Evolutionary conservation across 2,797 vertebrate species (phyloP), one percentile per base, ranked within the genome.

Genomic region (Microctenopoma stevenorrisi): DNA sequence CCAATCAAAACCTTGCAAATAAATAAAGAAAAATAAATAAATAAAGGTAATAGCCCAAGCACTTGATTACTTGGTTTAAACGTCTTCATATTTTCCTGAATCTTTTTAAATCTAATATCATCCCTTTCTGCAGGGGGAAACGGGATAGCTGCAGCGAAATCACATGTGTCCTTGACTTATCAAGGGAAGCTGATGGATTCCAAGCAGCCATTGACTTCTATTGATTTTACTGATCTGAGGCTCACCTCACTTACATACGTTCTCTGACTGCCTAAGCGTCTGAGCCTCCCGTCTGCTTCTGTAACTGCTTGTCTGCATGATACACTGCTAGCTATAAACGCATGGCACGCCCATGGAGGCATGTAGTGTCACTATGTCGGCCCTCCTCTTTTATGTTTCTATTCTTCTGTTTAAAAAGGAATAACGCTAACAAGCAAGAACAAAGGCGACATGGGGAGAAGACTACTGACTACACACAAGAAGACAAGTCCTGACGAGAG

Each of bases 141-240:
- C 49, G 30, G 53, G 16, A 62, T 50, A 47, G 46, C 52, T 53
- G 47, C 55, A 44, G 25, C 22, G 35, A 28, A 56, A 56, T 55
- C 35, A 42, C 50, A 64, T 82, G 79, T 82, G 76, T 68, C 70
- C 74, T 81, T 83, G 83, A 76, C 63, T 78, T 82, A 73, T 72
- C 60, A 80, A 78, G 56, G 3, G 55, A 75, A 54, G 59, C 68
- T 68, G 48, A 78, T 61, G 26, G 63, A 84, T 89, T 86, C 70
- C 33, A 59, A 74, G 81, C 64, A 74, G 81, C 78, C 64, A 78
- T 74, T 79, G 54, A 69, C 28, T 70, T 53, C 7, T 78, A 83
- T 88, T 78, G 89, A 91, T 81, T 64, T 64, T 57, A 83, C 73
- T 52, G 83, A 88, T 80, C 66, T 6, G 46, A 64, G 4, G 57